Base-by-base conservation (phyloP, 2,797 vertebrate species). In the Chaunax sp. region DNA sequence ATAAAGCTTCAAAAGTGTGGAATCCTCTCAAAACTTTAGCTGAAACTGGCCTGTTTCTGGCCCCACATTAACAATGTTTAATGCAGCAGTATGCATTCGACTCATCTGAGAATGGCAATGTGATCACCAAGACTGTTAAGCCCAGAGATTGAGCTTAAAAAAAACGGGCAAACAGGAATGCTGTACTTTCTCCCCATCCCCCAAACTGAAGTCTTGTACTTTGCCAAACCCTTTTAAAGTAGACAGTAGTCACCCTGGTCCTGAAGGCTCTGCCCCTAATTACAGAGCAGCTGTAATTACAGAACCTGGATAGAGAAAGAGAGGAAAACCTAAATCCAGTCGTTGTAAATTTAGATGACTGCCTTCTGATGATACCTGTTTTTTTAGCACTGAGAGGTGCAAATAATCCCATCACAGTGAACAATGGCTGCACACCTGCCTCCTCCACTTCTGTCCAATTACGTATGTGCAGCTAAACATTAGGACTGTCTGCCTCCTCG, bases 331-430 rank as follows among this genome's bases (percentile, higher is more conserved):
- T 82, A 91, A 91, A 92, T 94, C 89, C 86, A 90, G 82, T 77
- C 80, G 78, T 86, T 91, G 92, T 91, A 92, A 90, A 92, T 88
- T 86, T 86, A 90, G 86, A 84, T 88, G 87, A 82, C 85, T 89
- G 80, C 82, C 88, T 84, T 85, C 87, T 88, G 90, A 92, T 92
- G 92, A 93, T 94, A 92, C 92, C 92, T 93, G 92, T 79, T 88
- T 92, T 84, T 85, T 81, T 75, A 79, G 67, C 82, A 78, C 57
- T 88, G 90, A 94, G 89, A 93, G 88, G 92, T 93, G 83, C 91
- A 94, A 94, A 94, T 94, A 94, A 94, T 93, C 90, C 83, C 89
- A 91, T 95, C 93, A 95, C 88, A 89, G 83, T 80, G 92, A 94
- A 94, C 94, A 94, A 95, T 92, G 77, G 87, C 84, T 82, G 63